A percentile compares a stretch with the other conserved stretches of the same genome.
These are phyloP conservation scores for Nothocercus nigrocapillus DNA, from an alignment of 2,113 vertebrate species.

Conservation along the genomic window DNA sequence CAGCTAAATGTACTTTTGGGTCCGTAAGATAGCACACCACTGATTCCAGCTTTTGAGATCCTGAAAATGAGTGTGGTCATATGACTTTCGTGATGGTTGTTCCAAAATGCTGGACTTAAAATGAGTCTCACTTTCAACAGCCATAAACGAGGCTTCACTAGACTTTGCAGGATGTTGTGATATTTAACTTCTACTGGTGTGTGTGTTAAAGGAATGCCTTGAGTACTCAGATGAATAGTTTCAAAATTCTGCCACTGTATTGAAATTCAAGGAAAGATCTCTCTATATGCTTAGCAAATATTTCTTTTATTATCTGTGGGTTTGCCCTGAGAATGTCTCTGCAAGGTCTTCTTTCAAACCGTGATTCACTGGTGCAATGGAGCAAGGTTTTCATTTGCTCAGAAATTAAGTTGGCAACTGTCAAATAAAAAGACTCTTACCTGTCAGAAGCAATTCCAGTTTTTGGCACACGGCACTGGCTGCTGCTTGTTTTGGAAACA, in stretches of 20 bases:
- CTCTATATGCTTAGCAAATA: slow-evolving; percentile 5
- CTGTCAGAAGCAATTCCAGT: slow-evolving; percentile 67
- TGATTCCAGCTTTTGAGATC: neutral
- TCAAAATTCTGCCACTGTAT: neutral
- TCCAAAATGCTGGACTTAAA: neutral
- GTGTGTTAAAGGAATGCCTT: neutral
- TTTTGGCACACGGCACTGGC: slow-evolving; percentile 15
- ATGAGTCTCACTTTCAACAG: rapidly evolving
- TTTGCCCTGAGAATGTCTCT: slow-evolving; percentile 39
- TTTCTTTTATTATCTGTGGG: neutral
- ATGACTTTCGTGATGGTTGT: neutral
- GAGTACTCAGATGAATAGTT: neutral
- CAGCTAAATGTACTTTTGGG: neutral
- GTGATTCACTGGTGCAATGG: neutral
- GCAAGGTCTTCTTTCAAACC: slow-evolving; percentile 41
- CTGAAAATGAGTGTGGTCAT: neutral
- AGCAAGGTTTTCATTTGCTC: slow-evolving; percentile 52
- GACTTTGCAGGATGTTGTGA: neutral
- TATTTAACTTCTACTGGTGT: neutral
- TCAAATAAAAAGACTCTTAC: slow-evolving; percentile 47
- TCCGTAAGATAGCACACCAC: rapidly evolving
- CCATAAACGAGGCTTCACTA: neutral
- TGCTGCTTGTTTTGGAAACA: slow-evolving; percentile 54
- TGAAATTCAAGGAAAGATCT: neutral
- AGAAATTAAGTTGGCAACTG: slow-evolving; percentile 36